Evolutionary conservation across 2,113 vertebrate genomes (phyloP), one percentile per base, ranked within the genome.

Genomic region (Rhabdomys dilectus): DNA sequence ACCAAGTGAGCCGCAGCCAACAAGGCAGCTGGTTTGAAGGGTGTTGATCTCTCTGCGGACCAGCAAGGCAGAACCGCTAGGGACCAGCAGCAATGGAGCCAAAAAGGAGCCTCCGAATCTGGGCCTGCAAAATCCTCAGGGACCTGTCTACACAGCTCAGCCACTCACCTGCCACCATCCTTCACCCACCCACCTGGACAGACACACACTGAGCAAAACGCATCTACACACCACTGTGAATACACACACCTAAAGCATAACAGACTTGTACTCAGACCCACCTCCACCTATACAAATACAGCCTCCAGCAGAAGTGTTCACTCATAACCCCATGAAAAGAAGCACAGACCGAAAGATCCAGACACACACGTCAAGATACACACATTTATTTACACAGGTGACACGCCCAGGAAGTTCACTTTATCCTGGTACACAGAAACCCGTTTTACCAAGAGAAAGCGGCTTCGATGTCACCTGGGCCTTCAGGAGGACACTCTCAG

Each of bases 1-100:
- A 91, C 77, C 0, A 51, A 97, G 96, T 58, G 96, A 96, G 97
- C 94, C 0, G 31, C 86, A 95, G 98, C 96, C 97, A 98, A 93
- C 73, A 45, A 96, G 96, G 95, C 98, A 96, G 96, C 94, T 95
- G 97, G 97, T 95, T 96, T 96, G 88, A 94, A 98, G 96, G 98
- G 97, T 96, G 97, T 95, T 97, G 98, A 95, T 96, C 96, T 96
- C 97, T 97, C 97, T 91, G 88, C 0, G 24, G 96, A 96, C 96
- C 90, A 89, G 93, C 95, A 87, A 91, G 93, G 95, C 96, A 92
- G 81, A 96, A 82, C 84, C 73, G 56, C 97, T 39, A 88, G 97
- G 96, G 97, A 89, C 89, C 42, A 31, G 68, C 56, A n/a, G 73
- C 60, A 75, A 64, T 66, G 11, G 36, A 60, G 53, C 76, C 88